These are phyloP conservation scores for Drusus annulatus DNA, from an alignment of 1,140 invertebrate genomes.

Conservation along the genomic window DNA sequence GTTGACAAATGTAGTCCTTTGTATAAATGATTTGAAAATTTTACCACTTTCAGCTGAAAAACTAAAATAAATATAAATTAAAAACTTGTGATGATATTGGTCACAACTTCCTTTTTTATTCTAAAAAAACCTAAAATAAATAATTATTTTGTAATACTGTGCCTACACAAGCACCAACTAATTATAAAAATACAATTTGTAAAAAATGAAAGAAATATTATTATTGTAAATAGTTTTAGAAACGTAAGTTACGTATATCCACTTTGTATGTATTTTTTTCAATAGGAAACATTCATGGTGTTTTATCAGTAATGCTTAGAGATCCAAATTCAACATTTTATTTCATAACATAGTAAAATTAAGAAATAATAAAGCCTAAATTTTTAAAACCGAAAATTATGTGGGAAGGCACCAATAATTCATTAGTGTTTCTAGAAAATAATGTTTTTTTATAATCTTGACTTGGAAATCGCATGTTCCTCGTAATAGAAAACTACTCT, in stretches of 20 bases:
- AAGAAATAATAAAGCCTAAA: no score
- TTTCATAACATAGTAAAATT: not conserved
- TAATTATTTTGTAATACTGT: constrained; percentile 27
- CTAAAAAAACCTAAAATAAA: not conserved
- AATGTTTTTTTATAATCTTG: not conserved
- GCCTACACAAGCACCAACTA: constrained; percentile 49
- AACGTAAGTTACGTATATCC: not conserved
- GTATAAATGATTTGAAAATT: no score
- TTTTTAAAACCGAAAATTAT: not conserved
- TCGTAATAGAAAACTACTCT: no score
- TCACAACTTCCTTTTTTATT: not conserved
- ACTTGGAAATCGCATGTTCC: no score
- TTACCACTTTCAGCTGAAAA: no score
- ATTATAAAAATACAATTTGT: constrained; percentile 28
- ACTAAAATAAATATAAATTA: constrained; percentile 34
- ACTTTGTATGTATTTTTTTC: not conserved
- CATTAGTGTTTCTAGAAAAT: not conserved
- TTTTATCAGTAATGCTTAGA: constrained; percentile 3
- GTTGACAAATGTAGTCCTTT: no score
- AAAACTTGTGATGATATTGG: not conserved
- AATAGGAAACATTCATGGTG: not conserved
- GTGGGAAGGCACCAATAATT: constrained; percentile 15
- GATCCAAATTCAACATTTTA: not conserved
- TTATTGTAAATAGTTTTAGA: no score
- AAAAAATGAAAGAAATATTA: not conserved